Evolutionary conservation across 1,140 invertebrate species (phyloP), one percentile per base, ranked within the genome.

Genomic region (Telenomus remus): DNA sequence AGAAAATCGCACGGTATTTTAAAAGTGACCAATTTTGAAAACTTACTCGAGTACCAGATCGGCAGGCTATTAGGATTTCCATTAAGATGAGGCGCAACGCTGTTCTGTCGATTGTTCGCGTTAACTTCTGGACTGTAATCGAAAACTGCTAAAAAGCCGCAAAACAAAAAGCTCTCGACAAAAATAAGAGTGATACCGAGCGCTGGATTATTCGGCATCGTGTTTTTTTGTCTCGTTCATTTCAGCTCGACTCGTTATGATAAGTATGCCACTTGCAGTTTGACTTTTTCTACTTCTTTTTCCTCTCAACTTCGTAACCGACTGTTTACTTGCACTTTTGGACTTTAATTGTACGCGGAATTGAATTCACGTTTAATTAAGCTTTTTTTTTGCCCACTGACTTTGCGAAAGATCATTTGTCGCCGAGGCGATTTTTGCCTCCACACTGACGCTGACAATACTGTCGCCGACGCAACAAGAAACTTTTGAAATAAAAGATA

Each of bases 31-130:
- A 27, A 27, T 27, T 27, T 57, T 39, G 19, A 53, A 64, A 69
- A 87, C 86, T 86, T 82, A 86, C 84, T 64, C 54, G 79, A 81
- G 63, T 85, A 84, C 57, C 80, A 78, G 73, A 79, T 60, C 19
- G 84, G 80, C 57, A 82, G 69, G 39, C 70, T 73, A 63, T 54
- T 81, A 19, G 72, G 64, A 64, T 83, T 80, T 80, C 83, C 84
- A 82, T 83, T 86, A 71, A 83, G 80, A 83, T 85, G 69, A 73
- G 78, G 78, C 55, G 79, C 75, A 47, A 81, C 46, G 69, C 78
- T 84, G 80, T 85, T 85, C 57, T 82, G 55, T 48, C 65, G 69
- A 59, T 79, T 76, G 71, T 64, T 47, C 11, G 82, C 83, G 55
- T 85, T 78, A 59, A 78, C 80, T 48, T 84, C 80, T 12, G 79